phyloP scores from a whole-genome alignment of 2,113 vertebrate genomes.

The Ameiurus melas region DNA sequence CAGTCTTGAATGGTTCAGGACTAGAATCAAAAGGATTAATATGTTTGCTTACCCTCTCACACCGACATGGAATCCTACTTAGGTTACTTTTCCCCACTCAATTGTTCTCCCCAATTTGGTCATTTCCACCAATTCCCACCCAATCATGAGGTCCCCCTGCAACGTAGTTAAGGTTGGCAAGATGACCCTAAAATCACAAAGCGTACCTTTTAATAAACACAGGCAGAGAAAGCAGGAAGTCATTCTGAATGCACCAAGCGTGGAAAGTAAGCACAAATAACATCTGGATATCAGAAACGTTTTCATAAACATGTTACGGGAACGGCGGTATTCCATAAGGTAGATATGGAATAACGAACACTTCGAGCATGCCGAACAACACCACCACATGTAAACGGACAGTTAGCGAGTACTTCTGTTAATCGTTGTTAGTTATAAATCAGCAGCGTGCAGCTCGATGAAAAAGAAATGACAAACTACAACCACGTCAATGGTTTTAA shows the following conservation, averaged over 20 bases:
- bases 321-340: not conserved
- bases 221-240: not conserved
- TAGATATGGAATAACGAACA: not conserved
- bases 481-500: constrained; percentile 45
- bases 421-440: constrained; percentile 46
- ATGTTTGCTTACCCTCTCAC: not conserved
- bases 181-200: not conserved
- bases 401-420: constrained; percentile 56
- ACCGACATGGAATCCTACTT: not conserved
- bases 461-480: constrained; percentile 43
- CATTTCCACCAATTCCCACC: not conserved
- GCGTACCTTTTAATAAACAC: constrained; percentile 2
- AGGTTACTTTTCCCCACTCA: not conserved
- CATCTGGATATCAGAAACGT: not conserved
- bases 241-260: not conserved
- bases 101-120: not conserved
- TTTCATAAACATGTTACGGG: not conserved
- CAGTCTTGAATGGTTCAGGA: not conserved
- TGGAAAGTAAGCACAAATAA: not conserved
- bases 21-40: not conserved
- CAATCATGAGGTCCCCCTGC: not conserved
- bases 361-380: constrained; percentile 64
- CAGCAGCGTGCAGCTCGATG: constrained; percentile 46
- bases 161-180: not conserved
- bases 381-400: constrained; percentile 43